These are phyloP conservation scores for Hydrotaea diabolus DNA, from an alignment of 2,888 invertebrate species.

Conservation along the genomic window DNA sequence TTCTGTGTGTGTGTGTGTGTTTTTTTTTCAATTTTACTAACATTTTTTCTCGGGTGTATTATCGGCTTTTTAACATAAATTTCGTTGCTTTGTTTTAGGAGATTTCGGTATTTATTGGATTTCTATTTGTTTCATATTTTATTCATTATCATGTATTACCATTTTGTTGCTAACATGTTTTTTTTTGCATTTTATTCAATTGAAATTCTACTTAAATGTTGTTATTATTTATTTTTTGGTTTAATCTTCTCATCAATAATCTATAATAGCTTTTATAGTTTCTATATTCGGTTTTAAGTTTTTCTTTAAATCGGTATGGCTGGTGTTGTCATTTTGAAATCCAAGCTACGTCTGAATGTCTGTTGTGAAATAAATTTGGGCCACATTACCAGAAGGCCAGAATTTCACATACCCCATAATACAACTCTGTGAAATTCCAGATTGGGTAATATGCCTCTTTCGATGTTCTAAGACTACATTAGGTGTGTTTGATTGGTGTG, in stretches of 20 bases:
- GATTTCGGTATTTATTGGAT: not conserved
- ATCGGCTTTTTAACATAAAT: slow-evolving; percentile 45
- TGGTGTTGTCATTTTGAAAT: not conserved
- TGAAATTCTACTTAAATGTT: slow-evolving; percentile 59
- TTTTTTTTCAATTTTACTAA: slow-evolving; percentile 5
- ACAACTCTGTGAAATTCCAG: slow-evolving; percentile 71
- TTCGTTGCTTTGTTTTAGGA: slow-evolving; percentile 53
- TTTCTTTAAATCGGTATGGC: slow-evolving; percentile 35
- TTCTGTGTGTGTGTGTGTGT: not conserved
- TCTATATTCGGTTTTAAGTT: not conserved
- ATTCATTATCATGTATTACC: slow-evolving; percentile 15
- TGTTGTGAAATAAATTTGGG: not conserved
- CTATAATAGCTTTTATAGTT: slow-evolving; percentile 46
- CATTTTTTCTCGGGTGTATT: slow-evolving; percentile 45
- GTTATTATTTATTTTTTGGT: slow-evolving; percentile 18
- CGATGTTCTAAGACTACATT: not conserved
- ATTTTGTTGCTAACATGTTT: slow-evolving; percentile 4
- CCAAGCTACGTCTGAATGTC: no score
- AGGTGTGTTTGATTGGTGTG: not conserved
- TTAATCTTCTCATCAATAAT: slow-evolving; percentile 14
- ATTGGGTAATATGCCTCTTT: slow-evolving; percentile 70
- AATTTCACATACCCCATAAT: slow-evolving; percentile 74
- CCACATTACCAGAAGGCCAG: slow-evolving; percentile 70
- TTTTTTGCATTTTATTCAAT: slow-evolving; percentile 23
- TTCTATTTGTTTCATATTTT: not conserved